Evolutionary conservation across 2,113 vertebrate genomes (phyloP), one percentile per base, ranked within the genome.

Genomic region (Peucedramus taeniatus): DNA sequence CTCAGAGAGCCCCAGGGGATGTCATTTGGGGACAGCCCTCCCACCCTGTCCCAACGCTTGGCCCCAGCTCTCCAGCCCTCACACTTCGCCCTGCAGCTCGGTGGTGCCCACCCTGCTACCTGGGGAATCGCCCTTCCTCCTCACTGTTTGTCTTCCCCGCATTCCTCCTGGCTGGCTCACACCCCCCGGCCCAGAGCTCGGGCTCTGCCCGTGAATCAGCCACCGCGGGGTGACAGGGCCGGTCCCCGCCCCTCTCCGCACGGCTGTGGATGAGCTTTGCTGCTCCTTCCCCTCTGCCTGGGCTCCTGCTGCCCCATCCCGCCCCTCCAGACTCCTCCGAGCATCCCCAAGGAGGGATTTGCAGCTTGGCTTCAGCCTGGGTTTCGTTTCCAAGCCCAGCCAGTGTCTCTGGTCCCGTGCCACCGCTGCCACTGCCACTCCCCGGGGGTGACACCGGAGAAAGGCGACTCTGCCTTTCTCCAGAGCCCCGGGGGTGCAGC

Each of bases 381-480:
- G 33, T 64, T 78, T 79, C 1, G 2, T 44, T 51, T 23, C 76
- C 1, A 0, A 33, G 59, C 53, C 54, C 50, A 1, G 10, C 35
- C 42, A 4, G 35, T 3, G 50, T 15, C 65, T 35, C 35, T 1
- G 7, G 1, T 44, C 44, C 76, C 8, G 40, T 11, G 53, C 86
- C 31, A 0, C 0, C 9, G 0, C 31, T 11, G n/a, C 24, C 68
- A 1, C 56, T 12, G 44, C 63, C 60, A 4, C 68, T 6, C 2
- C 3, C 2, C 2, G 18, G 8, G 44, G 51, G 22, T 0, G 2
- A 1, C 3, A 0, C 6, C 1, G 14, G 53, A 2, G 0, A 3
- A 11, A 21, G 40, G 42, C 80, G 42, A 37, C 15, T 7, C 53
- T 5, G 69, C 18, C 4, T n/a, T n/a, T n/a, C n/a, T n/a, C n/a